Evolutionary conservation across 2,797 vertebrate species (phyloP).

Genomic region (Pteropus rufus): DNA sequence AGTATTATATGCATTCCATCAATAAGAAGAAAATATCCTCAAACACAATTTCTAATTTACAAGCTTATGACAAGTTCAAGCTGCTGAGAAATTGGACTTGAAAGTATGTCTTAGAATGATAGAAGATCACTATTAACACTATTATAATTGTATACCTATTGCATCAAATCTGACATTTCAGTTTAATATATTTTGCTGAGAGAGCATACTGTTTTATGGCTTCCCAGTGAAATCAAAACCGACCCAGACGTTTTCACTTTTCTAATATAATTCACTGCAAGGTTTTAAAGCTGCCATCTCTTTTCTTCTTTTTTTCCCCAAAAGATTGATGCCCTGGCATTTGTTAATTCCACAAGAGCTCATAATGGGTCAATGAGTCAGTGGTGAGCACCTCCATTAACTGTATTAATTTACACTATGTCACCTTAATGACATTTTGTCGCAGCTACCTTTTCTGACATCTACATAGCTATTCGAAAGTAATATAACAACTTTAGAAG

Average conservation of each 20-base stretch:
- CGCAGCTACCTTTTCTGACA: constrained; percentile 88
- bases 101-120: constrained; percentile 82
- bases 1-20: constrained; percentile 75
- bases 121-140: constrained; percentile 83
- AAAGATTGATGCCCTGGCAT: constrained; percentile 90
- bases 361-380: constrained; percentile 93
- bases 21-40: constrained; percentile 80
- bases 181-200: constrained; percentile 82
- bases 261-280: constrained; percentile 88
- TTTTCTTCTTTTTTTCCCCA: constrained; percentile 79
- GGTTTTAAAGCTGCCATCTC: constrained; percentile 91
- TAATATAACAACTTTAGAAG: constrained; percentile 82
- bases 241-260: constrained; percentile 87
- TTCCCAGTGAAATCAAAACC: constrained; percentile 82
- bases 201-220: constrained; percentile 81
- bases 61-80: constrained; percentile 82
- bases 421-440: constrained; percentile 92
- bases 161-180: constrained; percentile 82
- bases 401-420: constrained; percentile 88
- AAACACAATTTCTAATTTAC: constrained; percentile 85
- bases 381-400: constrained; percentile 88
- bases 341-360: constrained; percentile 92
- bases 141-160: constrained; percentile 82
- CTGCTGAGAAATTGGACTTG: constrained; percentile 84
- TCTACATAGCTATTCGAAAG: constrained; percentile 85